Conservation (phyloP, 2,797 vertebrate species). For the Darevskia mixta region DNA sequence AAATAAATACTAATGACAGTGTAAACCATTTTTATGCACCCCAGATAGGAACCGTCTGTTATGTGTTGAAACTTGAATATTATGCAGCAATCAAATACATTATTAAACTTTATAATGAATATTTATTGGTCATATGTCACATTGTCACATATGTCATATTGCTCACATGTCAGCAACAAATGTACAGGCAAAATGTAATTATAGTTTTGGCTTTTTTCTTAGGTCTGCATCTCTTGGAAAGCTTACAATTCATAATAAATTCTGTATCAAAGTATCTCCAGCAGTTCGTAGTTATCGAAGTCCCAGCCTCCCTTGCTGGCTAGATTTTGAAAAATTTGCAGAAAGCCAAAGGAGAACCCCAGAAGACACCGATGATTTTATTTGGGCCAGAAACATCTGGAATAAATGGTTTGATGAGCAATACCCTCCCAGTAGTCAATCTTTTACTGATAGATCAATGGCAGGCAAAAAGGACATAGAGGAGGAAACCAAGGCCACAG, state of each 20-base stretch:
- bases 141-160: not conserved
- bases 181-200: not conserved
- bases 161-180: not conserved
- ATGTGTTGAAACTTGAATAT: rapidly evolving
- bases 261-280: constrained; percentile 55
- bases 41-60: constrained; percentile 20
- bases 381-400: constrained; percentile 72
- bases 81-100: not conserved
- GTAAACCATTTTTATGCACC: not conserved
- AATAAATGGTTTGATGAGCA: constrained; percentile 70
- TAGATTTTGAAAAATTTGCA: constrained; percentile 76
- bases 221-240: constrained; percentile 65
- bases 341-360: constrained; percentile 60
- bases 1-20: not conserved
- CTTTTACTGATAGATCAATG: constrained; percentile 22
- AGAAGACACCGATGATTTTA: constrained; percentile 29
- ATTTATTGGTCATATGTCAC: not conserved
- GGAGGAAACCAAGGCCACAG: constrained; percentile 31
- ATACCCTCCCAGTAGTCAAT: constrained; percentile 27
- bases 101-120: too few species aligned
- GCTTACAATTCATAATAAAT: constrained; percentile 59
- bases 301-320: constrained; percentile 67
- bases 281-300: constrained; percentile 44
- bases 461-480: not conserved
- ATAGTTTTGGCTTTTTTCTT: constrained; percentile 24